Evolutionary conservation across 2,113 vertebrate species (phyloP), one percentile per base, ranked within the genome.

Genomic region (Sardina pilchardus): DNA sequence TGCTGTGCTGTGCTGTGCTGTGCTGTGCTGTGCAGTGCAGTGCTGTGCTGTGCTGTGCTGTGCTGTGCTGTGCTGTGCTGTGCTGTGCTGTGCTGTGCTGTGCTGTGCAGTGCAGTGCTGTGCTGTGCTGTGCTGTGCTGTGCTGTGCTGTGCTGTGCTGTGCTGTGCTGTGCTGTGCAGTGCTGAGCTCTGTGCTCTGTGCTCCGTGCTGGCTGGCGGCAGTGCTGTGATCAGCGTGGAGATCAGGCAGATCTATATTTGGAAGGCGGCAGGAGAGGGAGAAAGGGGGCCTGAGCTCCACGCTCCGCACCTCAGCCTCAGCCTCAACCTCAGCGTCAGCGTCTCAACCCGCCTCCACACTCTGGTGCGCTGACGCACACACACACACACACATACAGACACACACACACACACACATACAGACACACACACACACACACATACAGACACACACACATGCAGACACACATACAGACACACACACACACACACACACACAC

Each of bases 191-290:
- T 50, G 2, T 1, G 17, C 10, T 17, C 53, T 3, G 53, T 56
- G 53, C n/a, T n/a, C n/a, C n/a, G n/a, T n/a, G n/a, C n/a, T n/a
- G n/a, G n/a, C 0, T 56, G 53, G 53, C 53, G 9, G 53, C 39
- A 9, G 30, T 78, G 71, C 71, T 78, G 71, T 78, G 71, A 78
- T 78, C 71, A 78, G 71, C 71, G 71, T 34, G 14, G 82, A 81
- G 39, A 75, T 82, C 78, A 50, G 21, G 42, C 84, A 30, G 82
- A 82, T 82, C 87, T 90, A 90, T 90, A 90, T 90, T 90, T 89
- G 88, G 89, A 91, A 85, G 75, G 24, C 44, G 39, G 26, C 71
- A 42, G 39, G 39, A 42, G n/a, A 26, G 85, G 80, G 81, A 82
- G 87, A 84, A 78, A 78, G 34, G 71, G 71, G 71, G 71, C 71